Base-by-base conservation (phyloP, 2,797 vertebrate species). In the Eulemur rubriventer region DNA sequence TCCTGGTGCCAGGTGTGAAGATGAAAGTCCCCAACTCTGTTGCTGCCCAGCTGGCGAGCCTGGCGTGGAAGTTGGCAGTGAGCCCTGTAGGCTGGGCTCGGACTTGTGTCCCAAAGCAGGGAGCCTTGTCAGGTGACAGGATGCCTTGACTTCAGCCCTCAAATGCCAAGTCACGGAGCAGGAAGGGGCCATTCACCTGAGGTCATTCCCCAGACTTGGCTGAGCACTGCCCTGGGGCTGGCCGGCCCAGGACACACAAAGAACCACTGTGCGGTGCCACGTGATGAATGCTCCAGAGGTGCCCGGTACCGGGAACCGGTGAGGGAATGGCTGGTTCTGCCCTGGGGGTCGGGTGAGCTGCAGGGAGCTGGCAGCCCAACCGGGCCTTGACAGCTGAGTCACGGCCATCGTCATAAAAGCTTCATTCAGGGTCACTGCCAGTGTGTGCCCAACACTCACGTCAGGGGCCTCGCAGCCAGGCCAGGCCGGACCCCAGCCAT, bases 221-320 rank as follows among this genome's bases (percentile, higher is more conserved):
- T n/a, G 67, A 85, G 67, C 0, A 0, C 33, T 2, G 3, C 17
- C 22, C 10, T 5, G n/a, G 22, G 48, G 17, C 14, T 8, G 79
- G n/a, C 20, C 12, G 73, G n/a, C 63, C 63, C 17, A n/a, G 22
- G 65, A 72, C 28, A n/a, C n/a, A 17, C 30, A 12, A 33, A 80
- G 75, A 46, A 20, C 43, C 22, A 24, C 17, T 0, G 1, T 8
- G 50, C 10, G 0, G 22, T 4, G 70, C 28, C 8, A 0, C 2
- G 1, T 11, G 41, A 17, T 6, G 52, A 82, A 33, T 7, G 3
- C 18, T 13, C n/a, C 7, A 1, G 22, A 1, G 0, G 0, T 18
- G 1, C 10, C 4, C 0, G 8, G 38, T 7, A 11, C 18, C 0
- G 1, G 76, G 84, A 43, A 65, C 48, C n/a, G 82, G 48, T 1